phyloP scores from a whole-genome alignment of 2,888 invertebrate genomes.

The Macaria notata region DNA sequence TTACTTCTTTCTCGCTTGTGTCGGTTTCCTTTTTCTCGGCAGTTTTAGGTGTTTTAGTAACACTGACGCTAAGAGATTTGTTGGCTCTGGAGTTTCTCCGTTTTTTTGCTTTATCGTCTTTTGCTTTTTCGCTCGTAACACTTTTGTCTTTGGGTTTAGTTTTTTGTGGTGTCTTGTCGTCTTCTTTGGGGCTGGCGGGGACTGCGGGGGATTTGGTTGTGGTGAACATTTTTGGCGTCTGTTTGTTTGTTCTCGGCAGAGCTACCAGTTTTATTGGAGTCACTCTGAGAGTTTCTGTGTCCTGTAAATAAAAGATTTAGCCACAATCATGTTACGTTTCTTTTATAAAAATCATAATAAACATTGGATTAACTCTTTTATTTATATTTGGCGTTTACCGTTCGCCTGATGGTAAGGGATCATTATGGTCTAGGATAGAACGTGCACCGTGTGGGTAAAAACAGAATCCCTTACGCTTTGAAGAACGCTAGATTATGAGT shows the following conservation, averaged over 20 bases:
- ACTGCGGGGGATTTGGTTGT: constrained; percentile 36
- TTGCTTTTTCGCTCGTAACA: constrained; percentile 18
- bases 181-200: constrained; percentile 32
- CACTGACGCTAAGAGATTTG: constrained; percentile 41
- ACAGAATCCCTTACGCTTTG: too few species aligned
- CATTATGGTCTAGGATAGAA: too few species aligned
- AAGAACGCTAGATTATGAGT: too few species aligned
- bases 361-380: too few species aligned
- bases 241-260: constrained; percentile 43
- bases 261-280: constrained; percentile 51
- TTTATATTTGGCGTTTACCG: too few species aligned
- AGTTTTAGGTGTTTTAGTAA: constrained; percentile 34
- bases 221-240: constrained; percentile 29
- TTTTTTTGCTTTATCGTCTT: constrained; percentile 43
- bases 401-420: too few species aligned
- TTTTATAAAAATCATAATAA: too few species aligned
- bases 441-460: too few species aligned
- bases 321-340: too few species aligned
- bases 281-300: constrained; percentile 38
- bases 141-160: constrained; percentile 37
- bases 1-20: constrained; percentile 38
- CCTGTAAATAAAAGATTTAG: constrained; percentile 10
- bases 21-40: constrained; percentile 34
- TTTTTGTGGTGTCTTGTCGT: constrained; percentile 31
- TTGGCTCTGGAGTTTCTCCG: constrained; percentile 51